A percentile compares a stretch with the other conserved stretches of the same genome.
Conservation (phyloP, 2,113 vertebrate species). For the Dicentrarchus labrax region DNA sequence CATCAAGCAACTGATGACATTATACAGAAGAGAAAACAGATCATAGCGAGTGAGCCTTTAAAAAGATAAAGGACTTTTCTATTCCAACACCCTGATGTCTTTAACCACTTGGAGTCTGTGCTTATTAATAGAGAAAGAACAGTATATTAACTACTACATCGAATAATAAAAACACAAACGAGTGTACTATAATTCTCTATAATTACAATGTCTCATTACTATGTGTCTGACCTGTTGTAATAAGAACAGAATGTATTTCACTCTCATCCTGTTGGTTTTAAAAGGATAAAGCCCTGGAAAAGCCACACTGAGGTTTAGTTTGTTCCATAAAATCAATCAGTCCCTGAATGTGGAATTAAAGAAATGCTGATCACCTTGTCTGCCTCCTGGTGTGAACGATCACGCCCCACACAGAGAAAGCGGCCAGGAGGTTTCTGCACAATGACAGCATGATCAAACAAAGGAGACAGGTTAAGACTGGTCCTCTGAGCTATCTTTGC, state of each 20-base stretch:
- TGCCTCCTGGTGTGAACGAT: constrained; percentile 74
- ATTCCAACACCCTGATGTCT: constrained; percentile 3
- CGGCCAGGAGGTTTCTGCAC: constrained; percentile 75
- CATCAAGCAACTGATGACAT: background rate
- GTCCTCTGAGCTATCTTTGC: constrained; percentile 42
- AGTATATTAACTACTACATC: constrained; percentile 25
- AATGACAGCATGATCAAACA: constrained; percentile 79
- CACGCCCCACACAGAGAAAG: constrained; percentile 77
- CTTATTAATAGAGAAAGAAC: constrained; percentile 33
- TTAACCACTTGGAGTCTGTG: constrained; percentile 35
- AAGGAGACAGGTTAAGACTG: constrained; percentile 75
- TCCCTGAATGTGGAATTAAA: constrained; percentile 62
- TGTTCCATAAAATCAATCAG: constrained; percentile 26
- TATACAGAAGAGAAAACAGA: constrained; percentile 6
- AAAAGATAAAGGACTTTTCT: constrained; percentile 37
- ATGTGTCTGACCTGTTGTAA: constrained; percentile 15
- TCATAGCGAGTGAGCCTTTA: constrained; percentile 2
- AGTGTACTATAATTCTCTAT: constrained; percentile 1
- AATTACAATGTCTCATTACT: constrained; percentile 26
- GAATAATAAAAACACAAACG: constrained; percentile 36
- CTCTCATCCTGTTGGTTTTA: constrained; percentile 11
- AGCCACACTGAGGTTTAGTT: constrained; percentile 7
- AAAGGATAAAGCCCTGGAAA: constrained; percentile 11
- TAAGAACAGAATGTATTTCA: constrained; percentile 1
- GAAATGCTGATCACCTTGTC: constrained; percentile 79